A percentile compares a stretch with the other conserved stretches of the same genome.
phyloP scores from a whole-genome alignment of 2,797 vertebrate species.

The Chaetophractus vellerosus region DNA sequence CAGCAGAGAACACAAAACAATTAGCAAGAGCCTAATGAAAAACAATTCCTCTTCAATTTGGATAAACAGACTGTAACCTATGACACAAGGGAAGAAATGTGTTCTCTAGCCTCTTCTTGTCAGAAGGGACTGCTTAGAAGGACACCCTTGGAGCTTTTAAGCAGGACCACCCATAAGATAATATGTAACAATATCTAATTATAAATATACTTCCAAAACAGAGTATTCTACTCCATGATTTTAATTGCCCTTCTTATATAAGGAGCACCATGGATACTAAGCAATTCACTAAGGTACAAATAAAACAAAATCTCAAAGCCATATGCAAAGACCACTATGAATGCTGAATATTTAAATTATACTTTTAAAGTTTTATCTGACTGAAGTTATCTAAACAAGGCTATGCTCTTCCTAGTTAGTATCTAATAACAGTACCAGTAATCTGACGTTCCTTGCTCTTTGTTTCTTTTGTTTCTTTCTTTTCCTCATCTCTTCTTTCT shows the following conservation, averaged over 20 bases:
- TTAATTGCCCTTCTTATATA: conserved; percentile 4
- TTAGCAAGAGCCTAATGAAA: not conserved
- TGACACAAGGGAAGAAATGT: not conserved
- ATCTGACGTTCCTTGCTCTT: conserved; percentile 95
- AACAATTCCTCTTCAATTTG: conserved; percentile 2
- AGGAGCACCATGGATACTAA: not conserved
- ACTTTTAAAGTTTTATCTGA: conserved; percentile 62
- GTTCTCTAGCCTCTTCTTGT: not conserved
- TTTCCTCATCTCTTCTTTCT: conserved; percentile 95
- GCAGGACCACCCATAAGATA: not conserved
- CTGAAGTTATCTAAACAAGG: conserved; percentile 25
- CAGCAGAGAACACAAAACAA: conserved; percentile 57
- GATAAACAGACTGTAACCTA: conserved; percentile 10
- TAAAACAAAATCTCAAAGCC: conserved; percentile 59
- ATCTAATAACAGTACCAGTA: conserved; percentile 91
- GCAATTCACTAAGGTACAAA: conserved; percentile 27
- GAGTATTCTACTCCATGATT: conserved; percentile 10
- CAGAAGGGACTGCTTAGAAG: not conserved
- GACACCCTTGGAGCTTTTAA: not conserved
- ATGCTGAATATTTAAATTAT: conserved; percentile 44
- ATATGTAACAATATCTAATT: not conserved
- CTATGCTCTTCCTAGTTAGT: not conserved
- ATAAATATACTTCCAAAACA: conserved; percentile 30
- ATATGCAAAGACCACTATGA: conserved; percentile 5
- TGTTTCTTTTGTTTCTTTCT: conserved; percentile 93